Evolutionary conservation across 2,888 invertebrate species (phyloP).

Genomic region (Chrysodeixis includens): DNA sequence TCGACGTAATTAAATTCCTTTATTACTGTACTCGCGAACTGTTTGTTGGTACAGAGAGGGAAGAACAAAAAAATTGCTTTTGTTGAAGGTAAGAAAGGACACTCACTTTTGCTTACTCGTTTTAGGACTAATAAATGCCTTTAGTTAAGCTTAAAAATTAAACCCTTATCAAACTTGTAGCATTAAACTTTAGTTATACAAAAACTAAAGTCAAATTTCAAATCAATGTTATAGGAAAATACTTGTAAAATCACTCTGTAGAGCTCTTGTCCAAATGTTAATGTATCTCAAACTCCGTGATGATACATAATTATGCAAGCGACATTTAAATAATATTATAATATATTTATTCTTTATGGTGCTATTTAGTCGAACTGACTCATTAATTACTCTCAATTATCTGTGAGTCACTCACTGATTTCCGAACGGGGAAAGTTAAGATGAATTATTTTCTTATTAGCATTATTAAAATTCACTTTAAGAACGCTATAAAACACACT

Average conservation of each 20-base stretch:
- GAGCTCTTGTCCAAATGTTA: not conserved
- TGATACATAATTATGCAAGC: not conserved
- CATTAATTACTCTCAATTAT: slow-evolving; percentile 35
- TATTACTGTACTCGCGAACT: slow-evolving; percentile 20
- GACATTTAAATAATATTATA: not conserved
- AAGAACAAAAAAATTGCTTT: not conserved
- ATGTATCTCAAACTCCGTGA: not conserved
- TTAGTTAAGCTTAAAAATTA: too few species aligned
- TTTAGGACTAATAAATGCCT: too few species aligned
- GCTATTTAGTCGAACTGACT: slow-evolving; percentile 25
- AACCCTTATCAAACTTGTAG: too few species aligned
- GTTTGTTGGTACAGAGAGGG: slow-evolving; percentile 10
- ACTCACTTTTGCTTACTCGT: too few species aligned
- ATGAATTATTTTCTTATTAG: slow-evolving; percentile 24
- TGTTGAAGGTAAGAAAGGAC: not conserved
- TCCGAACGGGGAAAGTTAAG: slow-evolving; percentile 38
- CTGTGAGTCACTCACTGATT: slow-evolving; percentile 29
- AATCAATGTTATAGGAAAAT: not conserved
- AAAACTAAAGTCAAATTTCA: not conserved
- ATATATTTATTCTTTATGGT: not conserved
- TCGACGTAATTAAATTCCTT: slow-evolving; percentile 37
- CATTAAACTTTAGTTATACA: too few species aligned
- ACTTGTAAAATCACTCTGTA: not conserved
- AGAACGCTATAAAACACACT: not conserved
- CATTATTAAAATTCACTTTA: not conserved